Base-by-base conservation (phyloP, 2,113 vertebrate genomes). In the Mesitornis unicolor region DNA sequence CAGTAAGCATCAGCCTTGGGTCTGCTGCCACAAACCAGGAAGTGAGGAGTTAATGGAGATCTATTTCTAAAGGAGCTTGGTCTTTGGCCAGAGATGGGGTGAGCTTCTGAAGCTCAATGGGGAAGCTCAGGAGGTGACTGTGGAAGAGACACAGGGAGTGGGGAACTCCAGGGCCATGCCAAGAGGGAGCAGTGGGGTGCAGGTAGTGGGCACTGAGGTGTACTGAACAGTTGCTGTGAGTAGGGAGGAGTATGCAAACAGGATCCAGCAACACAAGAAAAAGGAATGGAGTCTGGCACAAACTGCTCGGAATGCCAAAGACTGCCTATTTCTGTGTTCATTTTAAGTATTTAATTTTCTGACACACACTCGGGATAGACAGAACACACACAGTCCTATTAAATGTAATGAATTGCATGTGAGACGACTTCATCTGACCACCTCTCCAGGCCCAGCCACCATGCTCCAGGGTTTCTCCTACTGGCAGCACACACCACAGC, bases 401-500 rank as follows among this genome's bases (percentile, higher is more conserved):
- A 78, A 87, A 56, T 4, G 4, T 75, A 84, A 47, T 1, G 1
- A 84, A 63, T 16, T 64, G 20, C 38, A n/a, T 13, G 6, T 63
- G 73, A 82, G 35, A 47, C 14, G 80, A 67, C 31, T 48, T 61
- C 78, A n/a, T 13, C 56, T 87, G 53, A 43, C 42, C 65, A 47
- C 11, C 33, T 78, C 51, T 3, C 10, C 2, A 36, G 83, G 53
- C 57, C 50, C 77, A 0, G 0, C 16, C 1, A 2, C 47, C 17
- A 5, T 5, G 40, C 64, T 63, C 33, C 47, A 38, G 74, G 47
- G 38, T 51, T 84, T 78, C 84, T 81, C 6, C 8, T 28, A 9
- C 60, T 51, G 87, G 54, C 2, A 33, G 56, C 50, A 26, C 10
- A 54, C 84, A 71, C 51, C 0, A 0, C 84, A 79, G 74, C 74